Evolutionary conservation across 1,140 invertebrate species (phyloP).

Genomic region (Fopius arisanus): DNA sequence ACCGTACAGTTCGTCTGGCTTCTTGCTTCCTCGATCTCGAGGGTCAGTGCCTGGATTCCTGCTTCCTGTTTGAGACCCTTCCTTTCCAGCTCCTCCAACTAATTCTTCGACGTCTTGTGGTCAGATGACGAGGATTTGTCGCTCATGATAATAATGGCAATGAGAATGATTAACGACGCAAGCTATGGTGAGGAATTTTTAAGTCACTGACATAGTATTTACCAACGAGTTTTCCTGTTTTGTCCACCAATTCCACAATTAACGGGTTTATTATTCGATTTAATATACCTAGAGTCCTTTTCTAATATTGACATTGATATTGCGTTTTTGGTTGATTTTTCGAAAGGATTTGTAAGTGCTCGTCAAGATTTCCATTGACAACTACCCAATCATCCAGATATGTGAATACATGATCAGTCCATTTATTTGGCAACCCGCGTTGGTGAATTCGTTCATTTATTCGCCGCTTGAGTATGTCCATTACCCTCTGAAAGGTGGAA

Average conservation of each 20-base stretch:
- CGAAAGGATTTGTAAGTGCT: conserved; percentile 18
- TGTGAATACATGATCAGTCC: conserved; percentile 20
- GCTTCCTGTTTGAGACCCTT: not conserved
- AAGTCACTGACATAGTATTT: no score
- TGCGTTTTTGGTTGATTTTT: no score
- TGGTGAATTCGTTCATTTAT: conserved; percentile 7
- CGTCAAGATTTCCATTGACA: conserved; percentile 23
- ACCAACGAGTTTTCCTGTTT: no score
- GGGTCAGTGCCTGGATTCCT: not conserved
- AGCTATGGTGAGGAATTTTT: no score
- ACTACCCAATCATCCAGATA: conserved; percentile 28
- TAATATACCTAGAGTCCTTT: no score
- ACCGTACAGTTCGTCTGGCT: not conserved
- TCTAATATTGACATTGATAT: no score
- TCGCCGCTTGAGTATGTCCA: conserved; percentile 21
- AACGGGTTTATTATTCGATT: no score
- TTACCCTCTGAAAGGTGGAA: conserved; percentile 25
- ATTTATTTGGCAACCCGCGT: conserved; percentile 18
- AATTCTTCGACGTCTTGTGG: no score
- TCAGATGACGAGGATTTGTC: no score
- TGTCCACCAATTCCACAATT: no score
- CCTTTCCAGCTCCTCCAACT: not conserved
- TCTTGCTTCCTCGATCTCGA: not conserved
- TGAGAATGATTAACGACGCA: no score
- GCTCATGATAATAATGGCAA: no score